A percentile compares a stretch with the other conserved stretches of the same genome.
phyloP scores from a whole-genome alignment of 2,888 invertebrate genomes.

The Smittia sp. region DNA sequence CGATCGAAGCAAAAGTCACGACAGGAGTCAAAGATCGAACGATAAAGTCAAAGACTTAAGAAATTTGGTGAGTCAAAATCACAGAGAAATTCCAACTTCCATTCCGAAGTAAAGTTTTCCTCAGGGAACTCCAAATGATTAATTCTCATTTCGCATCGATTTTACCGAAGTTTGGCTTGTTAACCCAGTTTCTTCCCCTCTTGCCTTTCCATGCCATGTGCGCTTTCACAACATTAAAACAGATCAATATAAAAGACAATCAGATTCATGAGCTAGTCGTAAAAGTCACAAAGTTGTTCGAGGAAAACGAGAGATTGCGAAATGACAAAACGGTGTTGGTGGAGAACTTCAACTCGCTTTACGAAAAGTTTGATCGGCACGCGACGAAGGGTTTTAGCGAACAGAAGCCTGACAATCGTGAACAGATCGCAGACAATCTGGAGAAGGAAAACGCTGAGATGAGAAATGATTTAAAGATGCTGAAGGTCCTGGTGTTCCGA shows the following conservation, averaged over 20 bases:
- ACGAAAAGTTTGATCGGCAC: conserved; percentile 53
- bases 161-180: neutral
- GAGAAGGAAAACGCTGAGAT: conserved; percentile 60
- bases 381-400: conserved; percentile 48
- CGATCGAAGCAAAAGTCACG: neutral
- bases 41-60: conserved; percentile 21
- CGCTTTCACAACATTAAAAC: neutral
- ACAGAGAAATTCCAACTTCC: too few species aligned
- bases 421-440: conserved; percentile 47
- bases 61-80: conserved; percentile 10
- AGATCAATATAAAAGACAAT: conserved; percentile 30
- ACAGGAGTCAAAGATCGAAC: conserved; percentile 5
- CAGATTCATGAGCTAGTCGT: neutral
- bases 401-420: neutral
- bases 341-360: conserved; percentile 56
- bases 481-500: conserved; percentile 75
- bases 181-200: conserved; percentile 11
- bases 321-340: conserved; percentile 56
- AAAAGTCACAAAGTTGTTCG: conserved; percentile 54
- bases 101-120: neutral
- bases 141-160: neutral
- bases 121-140: neutral
- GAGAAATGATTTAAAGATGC: conserved; percentile 66
- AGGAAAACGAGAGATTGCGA: conserved; percentile 61
- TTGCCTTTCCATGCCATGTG: neutral